Conservation (phyloP, 2,113 vertebrate species). For the Rhinolophus ferrumequinum region DNA sequence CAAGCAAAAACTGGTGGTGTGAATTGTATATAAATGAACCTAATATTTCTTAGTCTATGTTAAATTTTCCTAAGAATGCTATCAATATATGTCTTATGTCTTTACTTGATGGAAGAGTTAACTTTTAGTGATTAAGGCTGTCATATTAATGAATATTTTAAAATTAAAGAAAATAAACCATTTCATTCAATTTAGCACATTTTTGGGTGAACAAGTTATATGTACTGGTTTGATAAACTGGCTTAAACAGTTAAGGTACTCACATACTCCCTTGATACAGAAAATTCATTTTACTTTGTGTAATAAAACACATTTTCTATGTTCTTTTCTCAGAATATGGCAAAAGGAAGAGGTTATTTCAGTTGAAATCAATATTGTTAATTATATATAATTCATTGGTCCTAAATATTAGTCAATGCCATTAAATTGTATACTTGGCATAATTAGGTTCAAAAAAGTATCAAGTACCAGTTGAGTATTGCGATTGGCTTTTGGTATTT, state of each 20-base stretch:
- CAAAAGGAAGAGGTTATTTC: neutral
- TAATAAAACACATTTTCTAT: neutral
- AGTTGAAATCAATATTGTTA: conserved; percentile 26
- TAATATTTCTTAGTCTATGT: neutral
- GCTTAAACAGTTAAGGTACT: neutral
- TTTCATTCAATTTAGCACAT: neutral
- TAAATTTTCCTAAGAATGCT: neutral
- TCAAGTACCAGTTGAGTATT: neutral
- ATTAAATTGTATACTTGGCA: neutral
- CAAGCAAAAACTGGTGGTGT: neutral
- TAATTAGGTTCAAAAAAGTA: neutral
- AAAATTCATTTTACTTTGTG: neutral
- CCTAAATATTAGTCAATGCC: neutral
- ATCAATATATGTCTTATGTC: neutral
- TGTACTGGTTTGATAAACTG: neutral
- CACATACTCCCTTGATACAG: neutral
- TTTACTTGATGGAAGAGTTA: neutral
- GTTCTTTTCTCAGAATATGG: neutral
- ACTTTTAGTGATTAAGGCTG: neutral
- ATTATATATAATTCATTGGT: neutral
- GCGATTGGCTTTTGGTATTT: neutral
- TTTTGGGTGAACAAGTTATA: neutral
- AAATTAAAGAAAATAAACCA: neutral
- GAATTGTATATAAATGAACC: neutral
- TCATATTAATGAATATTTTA: neutral